Percentiles rank a stretch among this genome's conserved stretches.
Conservation (phyloP, 1,140 invertebrate genomes). For the Drosophila lacertosa region DNA sequence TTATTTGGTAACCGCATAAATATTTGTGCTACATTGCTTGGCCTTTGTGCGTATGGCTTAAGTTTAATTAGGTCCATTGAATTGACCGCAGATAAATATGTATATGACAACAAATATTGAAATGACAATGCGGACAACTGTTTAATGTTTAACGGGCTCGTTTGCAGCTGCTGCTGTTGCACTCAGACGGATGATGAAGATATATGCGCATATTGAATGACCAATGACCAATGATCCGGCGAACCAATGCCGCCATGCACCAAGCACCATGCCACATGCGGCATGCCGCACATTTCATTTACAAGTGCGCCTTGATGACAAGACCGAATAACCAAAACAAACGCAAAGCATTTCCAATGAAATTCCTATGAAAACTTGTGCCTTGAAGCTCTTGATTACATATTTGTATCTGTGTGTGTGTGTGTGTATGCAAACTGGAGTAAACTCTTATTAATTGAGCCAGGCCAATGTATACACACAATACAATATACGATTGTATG, state of each 20-base stretch:
- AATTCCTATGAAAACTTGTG: constrained; percentile 55
- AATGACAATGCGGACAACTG: constrained; percentile 53
- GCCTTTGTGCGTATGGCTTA: constrained; percentile 2
- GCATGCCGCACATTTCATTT: constrained; percentile 41
- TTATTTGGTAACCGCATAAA: background rate
- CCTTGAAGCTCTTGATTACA: constrained; percentile 46
- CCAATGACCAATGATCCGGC: constrained; percentile 47
- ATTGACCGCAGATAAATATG: constrained; percentile 52
- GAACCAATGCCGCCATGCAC: constrained; percentile 8
- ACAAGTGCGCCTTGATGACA: constrained; percentile 35
- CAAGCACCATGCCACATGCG: constrained; percentile 13
- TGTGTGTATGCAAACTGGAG: constrained; percentile 50
- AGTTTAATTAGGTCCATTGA: constrained; percentile 46
- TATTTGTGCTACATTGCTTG: constrained; percentile 30
- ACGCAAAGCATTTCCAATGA: constrained; percentile 27
- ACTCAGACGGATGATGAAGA: constrained; percentile 41
- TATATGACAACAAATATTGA: constrained; percentile 43
- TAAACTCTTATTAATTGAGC: constrained; percentile 64
- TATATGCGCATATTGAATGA: constrained; percentile 57
- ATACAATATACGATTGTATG: background rate
- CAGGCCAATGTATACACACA: constrained; percentile 24
- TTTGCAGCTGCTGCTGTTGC: constrained; percentile 27
- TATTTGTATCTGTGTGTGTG: constrained; percentile 14
- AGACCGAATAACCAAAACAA: constrained; percentile 39
- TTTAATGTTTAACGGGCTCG: constrained; percentile 37